A percentile compares a stretch with the other conserved stretches of the same genome.
Evolutionary conservation across 2,888 invertebrate species (phyloP).

Genomic region (Cephonodes hylas): DNA sequence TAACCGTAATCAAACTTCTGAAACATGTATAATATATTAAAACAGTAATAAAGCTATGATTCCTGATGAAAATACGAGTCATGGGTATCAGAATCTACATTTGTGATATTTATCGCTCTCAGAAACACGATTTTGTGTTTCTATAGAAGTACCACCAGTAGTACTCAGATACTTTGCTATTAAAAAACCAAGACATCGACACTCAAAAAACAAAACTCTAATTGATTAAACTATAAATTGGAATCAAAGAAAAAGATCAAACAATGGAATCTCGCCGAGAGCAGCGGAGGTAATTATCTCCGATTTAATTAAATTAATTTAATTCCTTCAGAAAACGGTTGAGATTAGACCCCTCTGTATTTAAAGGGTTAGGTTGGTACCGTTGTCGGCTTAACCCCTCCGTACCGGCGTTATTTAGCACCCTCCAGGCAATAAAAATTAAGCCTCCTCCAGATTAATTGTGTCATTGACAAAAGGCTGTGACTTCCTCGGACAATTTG

Average conservation of each 20-base stretch:
- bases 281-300: slow-evolving; percentile 45
- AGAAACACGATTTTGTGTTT: no score
- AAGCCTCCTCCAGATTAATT: slow-evolving; percentile 30
- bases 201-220: neutral
- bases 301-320: slow-evolving; percentile 58
- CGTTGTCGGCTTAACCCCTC: slow-evolving; percentile 32
- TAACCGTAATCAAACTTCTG: no score
- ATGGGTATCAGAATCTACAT: no score
- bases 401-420: slow-evolving; percentile 24
- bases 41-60: no score
- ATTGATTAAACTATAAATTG: neutral
- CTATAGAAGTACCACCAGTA: no score
- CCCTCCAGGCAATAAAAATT: slow-evolving; percentile 31
- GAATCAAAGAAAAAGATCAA: slow-evolving; percentile 12
- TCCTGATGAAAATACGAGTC: no score
- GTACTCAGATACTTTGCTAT: no score
- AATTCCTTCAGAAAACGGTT: slow-evolving; percentile 46
- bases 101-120: no score
- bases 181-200: neutral
- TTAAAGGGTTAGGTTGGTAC: slow-evolving; percentile 26
- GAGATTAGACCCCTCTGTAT: slow-evolving; percentile 37
- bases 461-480: slow-evolving; percentile 16
- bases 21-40: no score
- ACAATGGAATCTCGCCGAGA: slow-evolving; percentile 5
- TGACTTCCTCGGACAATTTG: slow-evolving; percentile 2